These are phyloP conservation scores for Sciurus vulgaris DNA, from an alignment of 2,797 vertebrate genomes.

Conservation along the genomic window DNA sequence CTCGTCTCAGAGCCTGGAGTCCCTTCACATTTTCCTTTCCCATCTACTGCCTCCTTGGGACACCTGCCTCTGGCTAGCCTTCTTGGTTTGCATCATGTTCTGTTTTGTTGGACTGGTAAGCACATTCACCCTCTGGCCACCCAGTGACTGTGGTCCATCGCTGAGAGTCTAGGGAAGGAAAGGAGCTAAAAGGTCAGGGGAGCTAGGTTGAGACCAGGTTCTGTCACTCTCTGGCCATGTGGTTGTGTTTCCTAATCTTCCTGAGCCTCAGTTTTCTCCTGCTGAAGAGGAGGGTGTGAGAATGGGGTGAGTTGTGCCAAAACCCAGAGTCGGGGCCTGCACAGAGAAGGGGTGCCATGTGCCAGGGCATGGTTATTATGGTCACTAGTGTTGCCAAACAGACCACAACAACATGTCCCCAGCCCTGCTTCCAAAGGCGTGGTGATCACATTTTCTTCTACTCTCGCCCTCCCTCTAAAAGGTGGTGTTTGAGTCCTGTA, in stretches of 20 bases:
- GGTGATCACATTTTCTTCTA: not conserved
- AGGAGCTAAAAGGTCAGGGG: not conserved
- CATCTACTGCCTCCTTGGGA: not conserved
- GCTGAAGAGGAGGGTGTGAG: not conserved
- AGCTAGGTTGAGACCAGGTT: not conserved
- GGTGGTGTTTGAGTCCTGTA: not conserved
- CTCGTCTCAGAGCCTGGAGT: not conserved
- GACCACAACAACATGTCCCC: too few species aligned
- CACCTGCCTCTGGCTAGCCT: not conserved
- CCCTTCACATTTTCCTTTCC: not conserved
- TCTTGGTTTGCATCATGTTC: not conserved
- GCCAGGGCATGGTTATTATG: rapidly evolving
- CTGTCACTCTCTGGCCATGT: not conserved
- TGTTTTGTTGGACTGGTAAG: not conserved
- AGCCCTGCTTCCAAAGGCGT: not conserved
- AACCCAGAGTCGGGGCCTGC: not conserved
- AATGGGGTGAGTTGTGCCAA: not conserved
- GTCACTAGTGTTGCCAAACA: not conserved
- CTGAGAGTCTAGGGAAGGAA: not conserved
- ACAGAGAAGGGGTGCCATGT: too few species aligned
- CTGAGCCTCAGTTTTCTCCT: not conserved
- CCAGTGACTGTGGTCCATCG: not conserved
- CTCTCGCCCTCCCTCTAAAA: not conserved
- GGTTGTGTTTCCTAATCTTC: not conserved
- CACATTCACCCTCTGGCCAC: not conserved